Conservation (phyloP, 2,888 invertebrate genomes). For the Drosophila mettleri region DNA sequence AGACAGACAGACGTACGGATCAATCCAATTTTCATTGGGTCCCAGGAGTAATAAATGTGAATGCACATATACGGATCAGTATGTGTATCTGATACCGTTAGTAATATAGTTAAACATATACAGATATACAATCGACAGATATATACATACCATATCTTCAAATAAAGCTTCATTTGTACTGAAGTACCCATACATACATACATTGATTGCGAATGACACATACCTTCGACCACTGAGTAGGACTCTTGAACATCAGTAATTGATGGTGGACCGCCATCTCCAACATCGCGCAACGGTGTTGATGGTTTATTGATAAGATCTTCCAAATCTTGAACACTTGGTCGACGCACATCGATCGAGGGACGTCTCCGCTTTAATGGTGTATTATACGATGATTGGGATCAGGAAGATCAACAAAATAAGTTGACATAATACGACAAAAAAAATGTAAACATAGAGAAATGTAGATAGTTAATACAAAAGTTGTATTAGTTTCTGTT, state of each 20-base stretch:
- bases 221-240: constrained; percentile 98
- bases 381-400: constrained; percentile 27
- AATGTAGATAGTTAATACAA: constrained; percentile 10
- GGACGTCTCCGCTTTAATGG: constrained; percentile 91
- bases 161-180: not conserved
- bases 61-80: not conserved
- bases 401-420: constrained; percentile 10
- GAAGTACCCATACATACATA: constrained; percentile 26
- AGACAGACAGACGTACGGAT: not conserved
- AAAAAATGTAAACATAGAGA: constrained; percentile 6
- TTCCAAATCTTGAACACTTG: constrained; percentile 95
- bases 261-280: constrained; percentile 93
- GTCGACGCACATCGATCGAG: constrained; percentile 95
- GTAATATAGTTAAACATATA: not conserved
- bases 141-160: not conserved
- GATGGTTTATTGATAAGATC: constrained; percentile 96
- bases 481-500: not conserved
- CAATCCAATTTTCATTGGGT: not conserved
- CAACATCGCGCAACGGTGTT: constrained; percentile 93
- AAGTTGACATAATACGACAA: constrained; percentile 10
- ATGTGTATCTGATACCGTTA: too few species aligned
- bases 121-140: not conserved
- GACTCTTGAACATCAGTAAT: constrained; percentile 97
- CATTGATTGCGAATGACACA: not conserved
- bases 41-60: too few species aligned